Conservation (phyloP, 2,113 vertebrate species). For the Hydropotes inermis region DNA sequence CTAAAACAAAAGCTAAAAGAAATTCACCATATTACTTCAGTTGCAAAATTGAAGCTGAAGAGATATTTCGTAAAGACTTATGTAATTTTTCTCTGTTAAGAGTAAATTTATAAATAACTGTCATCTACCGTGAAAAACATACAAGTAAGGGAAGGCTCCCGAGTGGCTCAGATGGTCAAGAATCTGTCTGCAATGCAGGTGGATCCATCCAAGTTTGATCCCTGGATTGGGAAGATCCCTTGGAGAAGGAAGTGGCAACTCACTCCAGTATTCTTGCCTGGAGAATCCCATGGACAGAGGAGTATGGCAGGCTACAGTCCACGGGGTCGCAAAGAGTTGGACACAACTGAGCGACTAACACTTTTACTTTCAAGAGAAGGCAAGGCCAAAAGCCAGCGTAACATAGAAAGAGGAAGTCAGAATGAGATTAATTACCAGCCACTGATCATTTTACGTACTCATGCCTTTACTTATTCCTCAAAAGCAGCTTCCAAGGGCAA, state of each 20-base stretch:
- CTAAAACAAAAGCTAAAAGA: not conserved
- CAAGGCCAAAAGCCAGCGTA: not conserved
- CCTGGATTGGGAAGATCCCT: not conserved
- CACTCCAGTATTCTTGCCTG: not conserved
- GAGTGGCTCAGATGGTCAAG: not conserved
- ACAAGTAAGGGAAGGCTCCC: not conserved
- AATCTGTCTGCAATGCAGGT: not conserved
- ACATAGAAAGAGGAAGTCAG: not conserved
- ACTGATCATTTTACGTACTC: not conserved
- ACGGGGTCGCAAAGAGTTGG: not conserved
- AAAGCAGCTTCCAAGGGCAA: not conserved
- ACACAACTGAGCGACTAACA: not conserved
- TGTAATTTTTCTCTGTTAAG: not conserved
- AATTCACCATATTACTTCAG: not conserved
- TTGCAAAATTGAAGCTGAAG: not conserved
- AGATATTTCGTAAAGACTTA: not conserved
- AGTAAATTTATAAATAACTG: conserved; percentile 13
- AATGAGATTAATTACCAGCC: not conserved
- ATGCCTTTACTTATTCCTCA: not conserved
- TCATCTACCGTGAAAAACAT: conserved; percentile 7
- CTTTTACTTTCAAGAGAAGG: not conserved
- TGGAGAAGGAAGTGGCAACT: not conserved
- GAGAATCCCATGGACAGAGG: not conserved
- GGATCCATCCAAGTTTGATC: not conserved
- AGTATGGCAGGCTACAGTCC: not conserved